Base-by-base conservation (phyloP, 2,888 invertebrate genomes). In the Lasioglossum marginatum region DNA sequence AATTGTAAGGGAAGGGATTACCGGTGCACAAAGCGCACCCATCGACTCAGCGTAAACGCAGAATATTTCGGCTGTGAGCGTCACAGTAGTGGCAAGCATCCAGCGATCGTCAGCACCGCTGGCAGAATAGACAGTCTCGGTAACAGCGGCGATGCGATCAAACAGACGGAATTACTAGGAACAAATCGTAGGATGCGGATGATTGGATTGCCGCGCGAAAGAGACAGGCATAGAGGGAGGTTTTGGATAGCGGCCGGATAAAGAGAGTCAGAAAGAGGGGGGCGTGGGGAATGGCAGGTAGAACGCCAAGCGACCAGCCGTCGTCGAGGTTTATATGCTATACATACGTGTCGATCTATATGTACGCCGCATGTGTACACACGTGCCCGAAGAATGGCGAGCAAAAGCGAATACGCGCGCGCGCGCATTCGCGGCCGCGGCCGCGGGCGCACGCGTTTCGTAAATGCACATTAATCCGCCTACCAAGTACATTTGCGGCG, bases 81-180 rank as follows among this genome's bases (percentile, higher is more conserved):
- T 68, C 6, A 52, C 43, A 23, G 23, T 5, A n/a, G 27, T 10
- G n/a, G 23, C 37, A 57, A 31, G 71, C 45, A 70, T 40, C 77
- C 57, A 48, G 73, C 77, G 52, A 78, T 84, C 83, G 83, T 16
- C 23, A 60, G 68, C 83, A 40, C 40, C 34, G 68, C 14, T 71
- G 70, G n/a, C 43, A 60, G 77, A 83, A 74, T 73, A 77, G 85
- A 71, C 45, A 45, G 74, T 74, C 70, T 79, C 86, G 88, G 88
- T 88, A 88, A 92, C 91, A 91, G 88, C 90, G 82, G 86, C 86
- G 89, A 88, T 82, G 88, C 90, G 92, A 92, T 92, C 92, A 92
- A 93, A 93, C 91, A 90, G 89, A 89, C 90, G 92, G 92, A 93
- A 93, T 93, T 93, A 93, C 92, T 91, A 91, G 92, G 93, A 92